A percentile compares a stretch with the other conserved stretches of the same genome.
phyloP scores from a whole-genome alignment of 2,888 invertebrate species.

The Stenolophus ochropezus region DNA sequence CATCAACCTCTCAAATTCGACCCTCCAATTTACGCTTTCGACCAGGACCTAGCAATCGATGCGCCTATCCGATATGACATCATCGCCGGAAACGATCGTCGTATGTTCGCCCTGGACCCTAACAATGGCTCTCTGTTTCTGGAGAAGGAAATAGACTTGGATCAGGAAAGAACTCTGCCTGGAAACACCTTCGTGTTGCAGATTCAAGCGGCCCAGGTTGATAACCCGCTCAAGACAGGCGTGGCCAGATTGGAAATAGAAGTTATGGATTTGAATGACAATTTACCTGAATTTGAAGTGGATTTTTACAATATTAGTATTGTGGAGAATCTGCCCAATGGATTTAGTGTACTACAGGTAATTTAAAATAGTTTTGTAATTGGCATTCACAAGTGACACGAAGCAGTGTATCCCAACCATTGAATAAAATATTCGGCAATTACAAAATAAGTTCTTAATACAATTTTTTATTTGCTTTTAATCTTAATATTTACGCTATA shows the following conservation, averaged over 20 bases:
- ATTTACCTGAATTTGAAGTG: conserved; percentile 90
- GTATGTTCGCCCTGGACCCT: conserved; percentile 84
- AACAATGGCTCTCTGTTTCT: conserved; percentile 85
- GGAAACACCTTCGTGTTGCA: conserved; percentile 87
- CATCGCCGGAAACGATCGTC: conserved; percentile 86
- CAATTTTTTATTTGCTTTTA: too few relatives aligned
- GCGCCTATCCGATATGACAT: conserved; percentile 86
- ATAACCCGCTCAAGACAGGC: conserved; percentile 85
- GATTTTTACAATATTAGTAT: conserved; percentile 94
- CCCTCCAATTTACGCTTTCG: conserved; percentile 84
- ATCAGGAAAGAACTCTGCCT: conserved; percentile 81
- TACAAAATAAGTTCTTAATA: too few relatives aligned
- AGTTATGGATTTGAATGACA: conserved; percentile 87
- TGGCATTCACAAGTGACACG: too few relatives aligned
- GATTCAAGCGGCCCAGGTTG: conserved; percentile 86
- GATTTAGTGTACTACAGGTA: conserved; percentile 79
- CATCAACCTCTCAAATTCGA: conserved; percentile 82
- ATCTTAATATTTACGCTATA: too few relatives aligned
- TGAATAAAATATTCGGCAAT: too few relatives aligned
- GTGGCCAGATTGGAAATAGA: conserved; percentile 84
- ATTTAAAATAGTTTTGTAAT: not conserved
- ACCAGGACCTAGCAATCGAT: conserved; percentile 86
- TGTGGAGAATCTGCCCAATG: conserved; percentile 92
- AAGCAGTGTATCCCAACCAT: too few relatives aligned
- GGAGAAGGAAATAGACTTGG: conserved; percentile 88